Percentiles rank a stretch among this genome's conserved stretches.
phyloP scores from a whole-genome alignment of 2,888 invertebrate species.

The Ectemnius cavifrons region DNA sequence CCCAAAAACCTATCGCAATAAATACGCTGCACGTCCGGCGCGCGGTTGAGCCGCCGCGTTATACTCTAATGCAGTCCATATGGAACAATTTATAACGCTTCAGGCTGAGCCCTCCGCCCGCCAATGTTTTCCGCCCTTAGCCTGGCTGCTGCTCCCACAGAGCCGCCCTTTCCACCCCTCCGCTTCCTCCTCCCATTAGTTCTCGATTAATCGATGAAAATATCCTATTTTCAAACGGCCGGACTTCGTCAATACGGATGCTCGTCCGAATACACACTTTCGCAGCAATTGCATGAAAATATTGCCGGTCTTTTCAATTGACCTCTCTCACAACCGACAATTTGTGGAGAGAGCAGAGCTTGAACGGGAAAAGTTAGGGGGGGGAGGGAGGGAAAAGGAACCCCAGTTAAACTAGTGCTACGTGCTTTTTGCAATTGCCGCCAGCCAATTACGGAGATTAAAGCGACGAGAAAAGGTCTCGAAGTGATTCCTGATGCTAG shows the following conservation, averaged over 20 bases:
- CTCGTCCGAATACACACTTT: no score
- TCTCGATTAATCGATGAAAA: constrained; percentile 11
- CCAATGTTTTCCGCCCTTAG: constrained; percentile 40
- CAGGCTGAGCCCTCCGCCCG: constrained; percentile 26
- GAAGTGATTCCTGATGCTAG: not conserved
- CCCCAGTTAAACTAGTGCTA: not conserved
- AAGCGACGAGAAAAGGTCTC: not conserved
- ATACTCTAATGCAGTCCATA: constrained; percentile 75
- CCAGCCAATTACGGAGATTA: constrained; percentile 3
- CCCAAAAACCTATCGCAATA: constrained; percentile 76
- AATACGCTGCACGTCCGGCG: constrained; percentile 69
- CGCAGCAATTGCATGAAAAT: not conserved
- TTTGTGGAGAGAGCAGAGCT: not conserved
- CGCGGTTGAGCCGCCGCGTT: constrained; percentile 63
- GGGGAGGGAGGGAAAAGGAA: no score
- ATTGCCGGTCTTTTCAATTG: not conserved
- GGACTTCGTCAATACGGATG: not conserved
- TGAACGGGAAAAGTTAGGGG: not conserved
- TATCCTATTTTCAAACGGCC: not conserved
- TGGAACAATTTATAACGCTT: constrained; percentile 74
- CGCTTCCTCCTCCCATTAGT: constrained; percentile 44
- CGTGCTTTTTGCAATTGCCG: not conserved
- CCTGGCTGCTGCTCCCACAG: not conserved
- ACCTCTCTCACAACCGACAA: not conserved
- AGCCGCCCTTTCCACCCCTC: not conserved